phyloP scores from a whole-genome alignment of 2,113 vertebrate species.

The Fregata magnificens region DNA sequence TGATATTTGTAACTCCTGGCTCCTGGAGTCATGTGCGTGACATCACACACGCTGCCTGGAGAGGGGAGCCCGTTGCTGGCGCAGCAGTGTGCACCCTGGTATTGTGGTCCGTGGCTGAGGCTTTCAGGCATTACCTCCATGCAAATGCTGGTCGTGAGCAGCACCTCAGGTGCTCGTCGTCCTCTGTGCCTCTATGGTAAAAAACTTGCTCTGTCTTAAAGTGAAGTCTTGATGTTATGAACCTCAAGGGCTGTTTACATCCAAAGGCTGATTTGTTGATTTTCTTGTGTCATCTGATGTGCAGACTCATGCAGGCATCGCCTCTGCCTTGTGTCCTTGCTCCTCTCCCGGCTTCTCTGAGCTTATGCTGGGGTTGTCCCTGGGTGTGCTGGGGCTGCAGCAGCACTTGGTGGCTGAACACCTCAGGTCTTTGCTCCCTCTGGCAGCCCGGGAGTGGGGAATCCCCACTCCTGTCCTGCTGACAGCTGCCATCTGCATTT shows the following conservation, averaged over 20 bases:
- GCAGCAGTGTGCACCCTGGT: fast-evolving
- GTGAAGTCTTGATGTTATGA: not conserved
- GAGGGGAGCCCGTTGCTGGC: not conserved
- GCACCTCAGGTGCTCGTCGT: not conserved
- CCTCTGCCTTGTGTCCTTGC: not conserved
- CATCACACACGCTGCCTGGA: not conserved
- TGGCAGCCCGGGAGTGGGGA: not conserved
- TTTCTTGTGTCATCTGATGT: not conserved
- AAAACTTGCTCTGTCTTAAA: not conserved
- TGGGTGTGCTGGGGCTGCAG: not conserved
- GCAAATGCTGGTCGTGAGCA: not conserved
- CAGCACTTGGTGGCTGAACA: not conserved
- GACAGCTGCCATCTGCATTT: not conserved
- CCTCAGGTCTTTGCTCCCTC: not conserved
- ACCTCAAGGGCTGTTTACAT: not conserved
- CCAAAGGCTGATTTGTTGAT: not conserved
- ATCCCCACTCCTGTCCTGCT: not conserved
- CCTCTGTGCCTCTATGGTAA: not conserved
- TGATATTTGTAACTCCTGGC: not conserved
- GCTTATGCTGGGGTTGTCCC: not conserved
- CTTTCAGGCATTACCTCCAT: not conserved
- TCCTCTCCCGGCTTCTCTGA: not conserved
- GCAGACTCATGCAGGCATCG: not conserved
- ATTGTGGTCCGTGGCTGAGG: fast-evolving
- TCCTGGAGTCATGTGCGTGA: not conserved